Percentiles rank a stretch among this genome's conserved stretches.
Evolutionary conservation across 2,888 invertebrate species (phyloP).

Genomic region (Chrysolina oricalcia): DNA sequence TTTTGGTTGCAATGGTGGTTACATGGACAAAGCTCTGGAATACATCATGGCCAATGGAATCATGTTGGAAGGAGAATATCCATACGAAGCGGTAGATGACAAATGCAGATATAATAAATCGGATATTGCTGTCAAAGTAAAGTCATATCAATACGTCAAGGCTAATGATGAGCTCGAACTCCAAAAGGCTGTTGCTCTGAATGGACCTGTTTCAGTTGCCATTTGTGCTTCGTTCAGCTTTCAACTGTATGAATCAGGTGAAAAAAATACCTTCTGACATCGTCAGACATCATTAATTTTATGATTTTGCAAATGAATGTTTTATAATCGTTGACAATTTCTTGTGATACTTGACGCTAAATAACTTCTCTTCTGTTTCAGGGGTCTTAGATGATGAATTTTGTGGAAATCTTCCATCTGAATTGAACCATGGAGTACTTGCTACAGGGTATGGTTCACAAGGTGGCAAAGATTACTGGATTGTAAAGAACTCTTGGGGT

Average conservation of each 20-base stretch:
- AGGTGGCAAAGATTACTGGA: constrained; percentile 16
- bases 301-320: too few relatives aligned
- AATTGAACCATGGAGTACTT: constrained; percentile 18
- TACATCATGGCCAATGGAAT: constrained; percentile 87
- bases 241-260: neutral
- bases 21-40: constrained; percentile 87
- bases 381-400: neutral
- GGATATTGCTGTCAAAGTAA: constrained; percentile 84
- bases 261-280: too few relatives aligned
- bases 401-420: neutral
- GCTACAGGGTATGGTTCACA: constrained; percentile 25
- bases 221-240: neutral
- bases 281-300: too few relatives aligned
- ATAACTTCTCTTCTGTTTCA: neutral
- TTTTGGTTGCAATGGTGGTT: constrained; percentile 90
- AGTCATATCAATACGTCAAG: constrained; percentile 82
- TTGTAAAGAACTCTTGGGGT: constrained; percentile 29
- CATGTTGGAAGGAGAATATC: constrained; percentile 90
- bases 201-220: constrained; percentile 51
- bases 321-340: too few relatives aligned
- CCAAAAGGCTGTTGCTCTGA: constrained; percentile 49
- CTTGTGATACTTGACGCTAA: neutral
- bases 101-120: constrained; percentile 80
- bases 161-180: constrained; percentile 55
- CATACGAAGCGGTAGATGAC: constrained; percentile 85